Percentiles rank a stretch among this genome's conserved stretches.
These are phyloP conservation scores for Galaxea fascicularis DNA, from an alignment of 92 coral and sea anemone species.

Conservation along the genomic window DNA sequence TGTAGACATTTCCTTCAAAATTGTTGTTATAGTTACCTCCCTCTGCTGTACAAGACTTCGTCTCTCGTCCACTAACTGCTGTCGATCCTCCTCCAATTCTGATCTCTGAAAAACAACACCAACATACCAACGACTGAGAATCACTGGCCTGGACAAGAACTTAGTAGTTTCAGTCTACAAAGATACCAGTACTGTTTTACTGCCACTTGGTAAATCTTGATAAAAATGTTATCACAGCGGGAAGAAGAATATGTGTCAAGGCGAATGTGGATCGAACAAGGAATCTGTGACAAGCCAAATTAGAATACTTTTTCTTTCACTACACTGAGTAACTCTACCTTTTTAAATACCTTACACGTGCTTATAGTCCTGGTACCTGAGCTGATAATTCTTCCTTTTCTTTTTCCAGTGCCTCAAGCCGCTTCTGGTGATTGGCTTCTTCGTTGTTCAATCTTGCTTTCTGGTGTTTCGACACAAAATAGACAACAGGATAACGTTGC, in stretches of 20 bases:
- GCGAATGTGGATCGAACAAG: too few relatives aligned
- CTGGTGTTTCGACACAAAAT: slow-evolving; percentile 24
- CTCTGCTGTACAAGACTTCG: slow-evolving; percentile 62
- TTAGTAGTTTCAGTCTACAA: too few relatives aligned
- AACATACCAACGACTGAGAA: background rate
- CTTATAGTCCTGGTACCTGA: slow-evolving; percentile 64
- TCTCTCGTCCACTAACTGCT: slow-evolving; percentile 73
- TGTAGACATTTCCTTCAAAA: background rate
- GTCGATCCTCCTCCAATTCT: slow-evolving; percentile 69
- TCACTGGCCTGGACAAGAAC: background rate
- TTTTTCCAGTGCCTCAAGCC: slow-evolving; percentile 69
- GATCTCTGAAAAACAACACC: slow-evolving; percentile 49
- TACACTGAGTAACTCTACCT: too few relatives aligned
- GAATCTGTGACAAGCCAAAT: too few relatives aligned
- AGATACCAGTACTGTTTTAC: too few relatives aligned
- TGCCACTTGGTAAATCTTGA: too few relatives aligned
- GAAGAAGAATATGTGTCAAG: too few relatives aligned
- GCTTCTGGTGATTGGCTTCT: slow-evolving; percentile 71
- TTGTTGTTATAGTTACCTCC: slow-evolving; percentile 41
- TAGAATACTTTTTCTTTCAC: too few relatives aligned
- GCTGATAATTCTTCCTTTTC: slow-evolving; percentile 64
- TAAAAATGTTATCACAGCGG: too few relatives aligned
- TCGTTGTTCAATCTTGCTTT: slow-evolving; percentile 67
- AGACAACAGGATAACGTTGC: background rate
- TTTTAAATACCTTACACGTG: too few relatives aligned